These are phyloP conservation scores for Ptilonorhynchus violaceus DNA, from an alignment of 2,113 vertebrate genomes.

Conservation along the genomic window DNA sequence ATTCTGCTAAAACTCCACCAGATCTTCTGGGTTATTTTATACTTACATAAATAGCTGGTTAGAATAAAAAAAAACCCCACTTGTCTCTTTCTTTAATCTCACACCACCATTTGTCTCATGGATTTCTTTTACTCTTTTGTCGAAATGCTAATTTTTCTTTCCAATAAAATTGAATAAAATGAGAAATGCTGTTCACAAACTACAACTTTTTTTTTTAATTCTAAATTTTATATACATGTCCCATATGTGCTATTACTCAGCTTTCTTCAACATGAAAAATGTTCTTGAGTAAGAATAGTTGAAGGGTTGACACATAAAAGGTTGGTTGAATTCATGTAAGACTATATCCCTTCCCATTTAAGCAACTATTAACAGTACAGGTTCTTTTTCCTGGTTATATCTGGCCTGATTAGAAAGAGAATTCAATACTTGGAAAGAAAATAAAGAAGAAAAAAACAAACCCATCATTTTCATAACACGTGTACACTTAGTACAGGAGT, in stretches of 20 bases:
- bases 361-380: background rate
- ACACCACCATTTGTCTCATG: accelerated
- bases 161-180: background rate
- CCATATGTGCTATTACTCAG: background rate
- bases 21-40: background rate
- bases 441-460: background rate
- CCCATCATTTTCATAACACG: background rate
- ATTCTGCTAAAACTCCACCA: background rate
- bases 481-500: background rate
- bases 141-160: background rate
- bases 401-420: background rate
- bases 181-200: background rate
- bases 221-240: background rate
- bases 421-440: constrained; percentile 3
- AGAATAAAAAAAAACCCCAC: background rate
- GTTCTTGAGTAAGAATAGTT: background rate
- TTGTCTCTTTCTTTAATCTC: background rate
- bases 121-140: background rate
- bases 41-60: background rate
- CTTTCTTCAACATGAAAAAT: background rate
- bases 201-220: background rate
- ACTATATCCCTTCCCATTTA: background rate
- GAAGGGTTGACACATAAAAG: background rate
- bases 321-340: background rate
- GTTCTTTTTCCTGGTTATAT: background rate